Base-by-base conservation (phyloP, 1,140 invertebrate species). In the Drosophila orena region DNA sequence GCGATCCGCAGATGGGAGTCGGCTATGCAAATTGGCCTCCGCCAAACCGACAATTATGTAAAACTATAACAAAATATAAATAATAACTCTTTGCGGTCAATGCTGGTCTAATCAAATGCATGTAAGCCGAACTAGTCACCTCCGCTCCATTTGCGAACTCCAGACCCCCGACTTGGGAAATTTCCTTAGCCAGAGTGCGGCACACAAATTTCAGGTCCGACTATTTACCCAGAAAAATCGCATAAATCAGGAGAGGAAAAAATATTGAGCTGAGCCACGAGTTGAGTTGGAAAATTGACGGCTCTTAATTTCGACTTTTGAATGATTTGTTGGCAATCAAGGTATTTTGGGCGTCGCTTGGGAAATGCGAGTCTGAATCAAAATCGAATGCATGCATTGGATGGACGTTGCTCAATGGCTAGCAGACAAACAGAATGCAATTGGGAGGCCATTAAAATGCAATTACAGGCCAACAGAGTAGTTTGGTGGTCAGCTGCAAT, bases 371-470 rank as follows among this genome's bases (percentile, higher is more conserved):
- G 66, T 66, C 15, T 22, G 27, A 30, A n/a, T 46, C n/a, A 20
- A 24, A 47, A 38, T 42, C 56, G 44, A 60, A 12, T 42, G n/a
- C 11, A 40, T 37, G 14, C 44, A 59, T 1, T 61, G 49, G 35
- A 46, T 50, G 49, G 42, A 44, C 37, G 53, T 85, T 83, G 70
- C 74, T 52, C 71, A 81, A 79, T 66, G 52, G 49, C 55, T 42
- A 30, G 35, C 61, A 54, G 11, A 35, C 38, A 30, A 8, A n/a
- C 47, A 49, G 22, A 72, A 64, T 71, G 69, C 78, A 47, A 46
- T 76, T 69, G 61, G 57, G 76, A 79, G 78, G 68, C 79, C 84
- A 88, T 88, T 88, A 89, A 89, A 89, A 77, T 88, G 84, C 79
- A 84, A 88, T 88, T 88, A 88, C 59, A 68, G 49, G 46, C 58